phyloP scores from a whole-genome alignment of 2,113 vertebrate species.

The Sclerurus mexicanus region DNA sequence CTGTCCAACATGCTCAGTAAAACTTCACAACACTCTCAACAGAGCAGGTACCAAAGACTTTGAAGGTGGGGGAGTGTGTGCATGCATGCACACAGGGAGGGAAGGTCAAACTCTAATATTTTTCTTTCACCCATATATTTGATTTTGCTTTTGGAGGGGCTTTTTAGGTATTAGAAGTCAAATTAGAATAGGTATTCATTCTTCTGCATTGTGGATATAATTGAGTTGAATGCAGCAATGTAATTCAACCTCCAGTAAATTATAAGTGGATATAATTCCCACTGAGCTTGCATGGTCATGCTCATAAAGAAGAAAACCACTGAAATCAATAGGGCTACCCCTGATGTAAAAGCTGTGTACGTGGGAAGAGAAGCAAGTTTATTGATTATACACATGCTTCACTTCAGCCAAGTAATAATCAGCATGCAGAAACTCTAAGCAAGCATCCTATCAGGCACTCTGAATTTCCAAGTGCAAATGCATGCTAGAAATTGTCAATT shows the following conservation, averaged over 20 bases:
- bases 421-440: not conserved
- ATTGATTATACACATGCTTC: not conserved
- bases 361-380: not conserved
- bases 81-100: accelerated
- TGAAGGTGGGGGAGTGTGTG: not conserved
- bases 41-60: not conserved
- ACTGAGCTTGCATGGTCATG: not conserved
- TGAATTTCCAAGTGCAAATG: not conserved
- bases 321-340: not conserved
- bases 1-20: not conserved
- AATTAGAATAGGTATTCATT: not conserved
- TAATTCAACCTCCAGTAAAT: not conserved
- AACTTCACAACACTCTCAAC: not conserved
- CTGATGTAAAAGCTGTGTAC: not conserved
- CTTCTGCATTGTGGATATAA: not conserved
- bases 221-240: not conserved
- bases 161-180: not conserved
- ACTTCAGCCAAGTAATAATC: not conserved
- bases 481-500: not conserved
- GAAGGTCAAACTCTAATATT: not conserved
- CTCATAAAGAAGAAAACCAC: not conserved
- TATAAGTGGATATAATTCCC: not conserved
- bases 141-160: not conserved
- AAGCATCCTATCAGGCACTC: not conserved
- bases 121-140: not conserved